Evolutionary conservation across 2,113 vertebrate species (phyloP).

Genomic region (Sisor rabdophorus): DNA sequence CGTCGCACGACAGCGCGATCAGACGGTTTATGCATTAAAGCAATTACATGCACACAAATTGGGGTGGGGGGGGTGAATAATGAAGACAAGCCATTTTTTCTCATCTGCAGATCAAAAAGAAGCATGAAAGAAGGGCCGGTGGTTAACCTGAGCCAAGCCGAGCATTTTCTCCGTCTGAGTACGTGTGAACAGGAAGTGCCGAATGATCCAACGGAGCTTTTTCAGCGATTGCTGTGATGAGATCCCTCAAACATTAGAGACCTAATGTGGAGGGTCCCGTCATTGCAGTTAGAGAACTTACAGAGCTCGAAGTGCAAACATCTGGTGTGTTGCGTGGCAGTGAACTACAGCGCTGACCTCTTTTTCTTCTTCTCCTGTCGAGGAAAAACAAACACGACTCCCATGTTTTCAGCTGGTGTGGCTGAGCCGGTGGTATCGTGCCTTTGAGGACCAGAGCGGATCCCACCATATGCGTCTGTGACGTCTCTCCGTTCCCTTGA

Average conservation of each 20-base stretch:
- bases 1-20: constrained; percentile 45
- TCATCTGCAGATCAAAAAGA: constrained; percentile 39
- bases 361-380: constrained; percentile 45
- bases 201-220: constrained; percentile 23
- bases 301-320: constrained; percentile 47
- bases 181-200: constrained; percentile 27
- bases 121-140: constrained; percentile 18
- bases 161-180: not conserved
- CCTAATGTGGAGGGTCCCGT: constrained; percentile 26
- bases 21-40: constrained; percentile 41
- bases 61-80: not conserved
- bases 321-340: constrained; percentile 49
- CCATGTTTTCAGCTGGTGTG: constrained; percentile 44
- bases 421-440: constrained; percentile 20
- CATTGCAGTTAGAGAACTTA: constrained; percentile 26
- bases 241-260: constrained; percentile 22
- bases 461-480: constrained; percentile 18
- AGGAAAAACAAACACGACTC: constrained; percentile 53
- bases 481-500: constrained; percentile 33
- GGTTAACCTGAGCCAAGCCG: constrained; percentile 11
- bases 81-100: constrained; percentile 31
- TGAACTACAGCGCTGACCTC: constrained; percentile 44
- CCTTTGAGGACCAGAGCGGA: constrained; percentile 18
- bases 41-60: constrained; percentile 43
- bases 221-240: constrained; percentile 11